These are phyloP conservation scores for Arnoldichthys spilopterus DNA, from an alignment of 2,797 vertebrate genomes.

Conservation along the genomic window DNA sequence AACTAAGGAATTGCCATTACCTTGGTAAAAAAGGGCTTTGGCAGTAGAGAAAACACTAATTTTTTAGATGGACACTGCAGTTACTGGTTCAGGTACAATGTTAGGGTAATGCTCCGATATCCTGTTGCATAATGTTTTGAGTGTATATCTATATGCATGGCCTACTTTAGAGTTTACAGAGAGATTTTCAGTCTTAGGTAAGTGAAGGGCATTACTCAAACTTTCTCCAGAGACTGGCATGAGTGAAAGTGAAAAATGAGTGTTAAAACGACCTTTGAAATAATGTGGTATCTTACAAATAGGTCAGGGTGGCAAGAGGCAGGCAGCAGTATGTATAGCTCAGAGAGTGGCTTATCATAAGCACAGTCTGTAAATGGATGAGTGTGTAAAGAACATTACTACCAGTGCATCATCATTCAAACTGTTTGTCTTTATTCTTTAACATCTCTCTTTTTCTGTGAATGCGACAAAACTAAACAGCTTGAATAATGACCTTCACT, in stretches of 20 bases:
- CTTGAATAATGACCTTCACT: slow-evolving; percentile 54
- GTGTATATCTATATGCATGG: neutral
- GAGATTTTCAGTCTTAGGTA: slow-evolving; percentile 36
- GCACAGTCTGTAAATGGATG: neutral
- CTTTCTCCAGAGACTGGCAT: slow-evolving; percentile 38
- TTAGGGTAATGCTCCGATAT: no score
- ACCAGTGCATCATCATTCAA: neutral
- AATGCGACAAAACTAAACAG: slow-evolving; percentile 21
- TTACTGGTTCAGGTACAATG: no score
- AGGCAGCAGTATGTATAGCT: slow-evolving; percentile 12
- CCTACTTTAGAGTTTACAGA: neutral
- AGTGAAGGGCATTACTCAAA: slow-evolving; percentile 53
- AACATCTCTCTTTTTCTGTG: slow-evolving; percentile 45
- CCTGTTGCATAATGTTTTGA: no score
- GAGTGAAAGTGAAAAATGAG: slow-evolving; percentile 54
- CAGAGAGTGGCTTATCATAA: slow-evolving; percentile 15
- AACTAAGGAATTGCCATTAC: no score
- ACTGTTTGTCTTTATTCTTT: slow-evolving; percentile 32
- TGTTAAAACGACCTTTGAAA: slow-evolving; percentile 31
- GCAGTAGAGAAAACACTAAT: neutral
- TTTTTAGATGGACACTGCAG: no score
- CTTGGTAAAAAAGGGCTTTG: neutral
- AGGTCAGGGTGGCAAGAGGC: slow-evolving; percentile 51
- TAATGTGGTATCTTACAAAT: slow-evolving; percentile 53
- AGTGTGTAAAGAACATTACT: slow-evolving; percentile 6